These are phyloP conservation scores for Himantopus leucocephalus DNA, from an alignment of 2,113 vertebrate species.

Conservation along the genomic window DNA sequence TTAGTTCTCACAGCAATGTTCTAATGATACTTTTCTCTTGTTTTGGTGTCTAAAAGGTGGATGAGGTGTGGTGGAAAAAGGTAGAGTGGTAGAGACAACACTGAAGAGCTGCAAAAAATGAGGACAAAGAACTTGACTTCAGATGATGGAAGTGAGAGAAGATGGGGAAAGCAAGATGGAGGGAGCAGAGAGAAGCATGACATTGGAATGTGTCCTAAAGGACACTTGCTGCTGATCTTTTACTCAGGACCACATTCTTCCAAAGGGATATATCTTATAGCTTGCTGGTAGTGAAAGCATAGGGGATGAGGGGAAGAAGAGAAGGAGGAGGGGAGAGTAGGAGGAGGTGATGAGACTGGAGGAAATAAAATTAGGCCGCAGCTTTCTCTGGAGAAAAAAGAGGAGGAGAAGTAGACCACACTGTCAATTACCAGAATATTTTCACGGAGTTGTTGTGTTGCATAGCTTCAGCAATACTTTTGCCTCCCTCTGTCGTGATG, in stretches of 20 bases:
- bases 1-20: not conserved
- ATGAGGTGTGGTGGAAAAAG: not conserved
- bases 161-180: not conserved
- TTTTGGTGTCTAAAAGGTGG: not conserved
- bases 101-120: not conserved
- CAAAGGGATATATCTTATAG: not conserved
- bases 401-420: not conserved
- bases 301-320: not conserved
- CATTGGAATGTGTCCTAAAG: not conserved
- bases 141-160: not conserved
- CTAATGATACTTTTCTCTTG: not conserved
- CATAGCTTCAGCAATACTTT: slow-evolving; percentile 82
- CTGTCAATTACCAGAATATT: slow-evolving; percentile 86
- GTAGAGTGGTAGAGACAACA: not conserved
- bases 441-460: slow-evolving; percentile 78
- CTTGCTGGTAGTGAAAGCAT: not conserved
- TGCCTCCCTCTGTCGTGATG: slow-evolving; percentile 86
- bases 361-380: not conserved
- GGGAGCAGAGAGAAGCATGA: not conserved
- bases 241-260: not conserved
- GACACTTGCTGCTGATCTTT: not conserved
- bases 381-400: not conserved
- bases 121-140: not conserved
- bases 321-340: not conserved
- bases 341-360: not conserved